Evolutionary conservation across 2,113 vertebrate genomes (phyloP), one percentile per base, ranked within the genome.

Genomic region (Thermophis baileyi): DNA sequence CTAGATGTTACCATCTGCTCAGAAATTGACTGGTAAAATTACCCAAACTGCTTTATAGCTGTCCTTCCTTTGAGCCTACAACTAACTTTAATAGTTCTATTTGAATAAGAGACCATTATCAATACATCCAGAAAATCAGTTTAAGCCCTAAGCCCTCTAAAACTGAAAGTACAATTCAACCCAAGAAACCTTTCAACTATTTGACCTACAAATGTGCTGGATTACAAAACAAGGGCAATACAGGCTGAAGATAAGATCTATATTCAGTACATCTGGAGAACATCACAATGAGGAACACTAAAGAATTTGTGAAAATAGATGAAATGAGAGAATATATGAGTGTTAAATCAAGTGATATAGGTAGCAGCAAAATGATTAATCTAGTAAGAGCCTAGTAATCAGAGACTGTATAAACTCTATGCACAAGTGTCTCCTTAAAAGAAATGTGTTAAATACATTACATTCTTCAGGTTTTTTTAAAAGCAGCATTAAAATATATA

Each of bases 351-450:
- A 92, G 20, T 11, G 35, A 27, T 25, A 46, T 22, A 25, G 88
- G 10, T 57, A 85, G 18, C 25, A 88, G 87, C 51, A 92, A 88
- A 60, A 51, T 0, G 1, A 14, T 81, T 40, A 2, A 44, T 89
- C 44, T 87, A 6, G 25, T 44, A 94, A 88, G 90, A 22, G 4
- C n/a, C 53, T 57, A 85, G 25, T 46, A 63, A 14, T 20, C 0
- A 57, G 6, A 90, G 24, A 14, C 47, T 90, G 94, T 96, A 94
- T 46, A 91, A 95, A 92, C 0, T 49, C 46, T 22, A 47, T 93
- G 69, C 24, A n/a, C n/a, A 93, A 90, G 87, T 50, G 51, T 90
- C 51, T 0, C 0, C 0, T 35, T 22, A 44, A 44, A 90, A 92
- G 89, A 93, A 74, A 93, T 94, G 94, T 88, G 35, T 3, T 0